These are phyloP conservation scores for Chascanopsetta lugubris DNA, from an alignment of 2,113 vertebrate species.

Conservation along the genomic window DNA sequence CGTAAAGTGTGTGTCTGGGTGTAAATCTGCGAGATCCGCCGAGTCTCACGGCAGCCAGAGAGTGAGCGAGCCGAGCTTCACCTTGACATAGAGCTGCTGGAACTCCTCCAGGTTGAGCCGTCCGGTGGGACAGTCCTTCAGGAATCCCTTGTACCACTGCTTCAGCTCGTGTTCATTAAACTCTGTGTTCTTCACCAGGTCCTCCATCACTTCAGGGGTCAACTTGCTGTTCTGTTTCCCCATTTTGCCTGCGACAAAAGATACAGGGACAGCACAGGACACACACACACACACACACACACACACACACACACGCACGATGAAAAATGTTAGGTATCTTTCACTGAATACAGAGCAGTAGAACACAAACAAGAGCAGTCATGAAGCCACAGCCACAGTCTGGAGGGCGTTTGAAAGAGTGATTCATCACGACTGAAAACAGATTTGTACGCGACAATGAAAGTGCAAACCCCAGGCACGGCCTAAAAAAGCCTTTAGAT, in stretches of 20 bases:
- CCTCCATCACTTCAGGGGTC: slow-evolving; percentile 99
- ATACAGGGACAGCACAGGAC: not conserved
- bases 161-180: slow-evolving; percentile 85
- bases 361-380: not conserved
- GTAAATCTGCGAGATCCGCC: slow-evolving; percentile 1
- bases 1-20: not conserved
- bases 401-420: not conserved
- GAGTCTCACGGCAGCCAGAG: not conserved
- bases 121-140: slow-evolving; percentile 84
- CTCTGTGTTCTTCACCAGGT: slow-evolving; percentile 96
- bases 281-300: slow-evolving; percentile 5
- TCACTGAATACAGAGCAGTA: not conserved
- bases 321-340: slow-evolving; percentile 4
- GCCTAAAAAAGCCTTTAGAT: slow-evolving; percentile 44
- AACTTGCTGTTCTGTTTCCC: slow-evolving; percentile 99
- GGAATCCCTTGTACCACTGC: slow-evolving; percentile 86
- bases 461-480: slow-evolving; percentile 15
- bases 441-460: slow-evolving; percentile 14
- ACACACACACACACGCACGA: not conserved
- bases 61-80: slow-evolving; percentile 65
- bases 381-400: slow-evolving; percentile 5
- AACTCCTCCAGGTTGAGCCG: slow-evolving; percentile 84
- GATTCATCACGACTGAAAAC: slow-evolving; percentile 27
- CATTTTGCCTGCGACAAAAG: slow-evolving; percentile 80
- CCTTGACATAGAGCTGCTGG: slow-evolving; percentile 95